Percentiles rank a stretch among this genome's conserved stretches.
Conservation (phyloP, 64 coral and sea anemone species). For the Montipora foliosa region DNA sequence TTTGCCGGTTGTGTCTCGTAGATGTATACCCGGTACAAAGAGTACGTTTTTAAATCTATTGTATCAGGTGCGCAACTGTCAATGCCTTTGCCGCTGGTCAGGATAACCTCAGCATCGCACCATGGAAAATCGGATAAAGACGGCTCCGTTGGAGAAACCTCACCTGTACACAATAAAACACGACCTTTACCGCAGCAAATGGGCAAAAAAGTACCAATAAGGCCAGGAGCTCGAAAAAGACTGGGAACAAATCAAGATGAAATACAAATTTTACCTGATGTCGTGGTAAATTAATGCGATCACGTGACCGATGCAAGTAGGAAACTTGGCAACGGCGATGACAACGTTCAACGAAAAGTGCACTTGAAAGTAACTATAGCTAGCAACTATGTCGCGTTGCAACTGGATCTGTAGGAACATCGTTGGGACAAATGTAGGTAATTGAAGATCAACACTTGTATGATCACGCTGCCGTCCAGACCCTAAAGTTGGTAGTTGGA, state of each 20-base stretch:
- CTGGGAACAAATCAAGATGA: conserved; percentile 34
- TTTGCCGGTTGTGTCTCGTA: background rate
- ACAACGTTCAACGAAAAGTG: too few relatives aligned
- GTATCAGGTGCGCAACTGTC: conserved; percentile 77
- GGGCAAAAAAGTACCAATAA: conserved; percentile 28
- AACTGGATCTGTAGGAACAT: too few relatives aligned
- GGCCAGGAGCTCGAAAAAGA: conserved; percentile 38
- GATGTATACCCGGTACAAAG: background rate
- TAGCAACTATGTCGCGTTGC: too few relatives aligned
- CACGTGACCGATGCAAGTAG: background rate
- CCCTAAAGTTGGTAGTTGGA: too few relatives aligned
- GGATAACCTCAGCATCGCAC: conserved; percentile 92
- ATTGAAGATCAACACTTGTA: too few relatives aligned
- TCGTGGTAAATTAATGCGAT: conserved; percentile 49
- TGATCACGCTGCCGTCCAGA: too few relatives aligned
- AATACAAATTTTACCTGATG: conserved; percentile 46
- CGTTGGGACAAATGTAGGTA: too few relatives aligned
- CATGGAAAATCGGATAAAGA: conserved; percentile 65
- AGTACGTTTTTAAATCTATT: background rate
- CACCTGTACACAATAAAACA: conserved; percentile 27
- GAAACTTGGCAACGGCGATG: too few relatives aligned
- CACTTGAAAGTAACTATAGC: too few relatives aligned
- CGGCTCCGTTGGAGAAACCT: conserved; percentile 42
- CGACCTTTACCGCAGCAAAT: background rate
- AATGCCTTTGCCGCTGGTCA: conserved; percentile 91